A percentile compares a stretch with the other conserved stretches of the same genome.
phyloP scores from a whole-genome alignment of 1,140 invertebrate genomes.

The Anastatus disparis region DNA sequence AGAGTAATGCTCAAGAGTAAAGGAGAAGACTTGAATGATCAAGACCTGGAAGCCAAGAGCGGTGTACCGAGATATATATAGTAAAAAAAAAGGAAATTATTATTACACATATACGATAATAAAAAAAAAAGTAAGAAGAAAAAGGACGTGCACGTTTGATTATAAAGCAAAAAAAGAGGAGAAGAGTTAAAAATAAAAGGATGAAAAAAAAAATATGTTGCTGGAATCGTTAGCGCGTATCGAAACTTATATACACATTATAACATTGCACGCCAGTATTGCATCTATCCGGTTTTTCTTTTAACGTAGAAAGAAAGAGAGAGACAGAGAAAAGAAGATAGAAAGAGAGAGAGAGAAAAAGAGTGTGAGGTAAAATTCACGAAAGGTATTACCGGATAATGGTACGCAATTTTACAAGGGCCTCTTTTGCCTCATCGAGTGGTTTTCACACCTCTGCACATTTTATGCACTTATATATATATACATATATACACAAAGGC shows the following conservation, averaged over 20 bases:
- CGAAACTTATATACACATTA: neutral
- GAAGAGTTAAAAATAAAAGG: neutral
- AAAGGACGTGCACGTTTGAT: neutral
- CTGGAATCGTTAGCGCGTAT: constrained; percentile 17
- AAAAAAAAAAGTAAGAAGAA: neutral
- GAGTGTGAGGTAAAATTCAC: constrained; percentile 53
- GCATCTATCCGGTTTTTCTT: constrained; percentile 1
- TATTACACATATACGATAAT: neutral
- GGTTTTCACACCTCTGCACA: constrained; percentile 64
- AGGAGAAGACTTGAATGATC: neutral
- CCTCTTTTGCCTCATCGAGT: constrained; percentile 66
- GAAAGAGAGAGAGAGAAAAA: constrained; percentile 42
- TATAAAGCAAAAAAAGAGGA: too few species aligned
- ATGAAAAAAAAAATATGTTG: neutral
- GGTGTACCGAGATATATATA: too few species aligned
- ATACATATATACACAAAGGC: too few species aligned
- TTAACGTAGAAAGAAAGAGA: neutral
- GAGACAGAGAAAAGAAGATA: constrained; percentile 19
- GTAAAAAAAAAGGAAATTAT: neutral
- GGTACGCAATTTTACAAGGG: constrained; percentile 66
- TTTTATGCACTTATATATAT: too few species aligned
- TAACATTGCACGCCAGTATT: neutral
- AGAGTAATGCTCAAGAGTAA: neutral
- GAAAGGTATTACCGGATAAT: constrained; percentile 63
- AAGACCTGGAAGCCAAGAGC: neutral